Evolutionary conservation across 2,113 vertebrate genomes (phyloP), one percentile per base, ranked within the genome.

Genomic region (Pogonocichla stellata): DNA sequence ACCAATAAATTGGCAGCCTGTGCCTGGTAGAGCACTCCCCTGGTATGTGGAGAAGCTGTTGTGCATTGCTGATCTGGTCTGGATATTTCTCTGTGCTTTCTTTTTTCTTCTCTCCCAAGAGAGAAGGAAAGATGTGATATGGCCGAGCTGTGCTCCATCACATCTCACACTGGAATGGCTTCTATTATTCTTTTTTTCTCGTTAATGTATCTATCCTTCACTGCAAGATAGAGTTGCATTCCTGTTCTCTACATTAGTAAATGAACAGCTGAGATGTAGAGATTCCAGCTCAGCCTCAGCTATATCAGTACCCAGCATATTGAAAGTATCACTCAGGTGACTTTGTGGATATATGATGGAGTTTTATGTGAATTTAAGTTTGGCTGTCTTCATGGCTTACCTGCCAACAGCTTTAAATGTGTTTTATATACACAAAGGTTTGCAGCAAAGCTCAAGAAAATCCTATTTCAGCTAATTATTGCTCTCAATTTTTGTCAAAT

Each of bases 91-190:
- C 57, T 92, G 12, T 73, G 25, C 31, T 82, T 86, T 7, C 7
- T 26, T 28, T 51, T 51, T 51, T 9, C 28, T 4, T 57, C 29
- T 71, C 25, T 70, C 43, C 33, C 48, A 9, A 70, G 47, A 72
- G 25, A 60, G 34, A 56, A 31, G 7, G 7, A 69, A 58, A 92
- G 13, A 0, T 5, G 69, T 0, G 9, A 48, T 71, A 28, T 12
- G 61, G 31, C 29, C 0, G 0, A 91, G 45, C 22, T 65, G 13
- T 1, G 2, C 18, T 67, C 28, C 33, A 34, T 77, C 48, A 48
- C 38, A 65, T 65, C 58, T 79, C 23, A 40, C 9, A 57, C 26
- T 54, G 57, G 26, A 85, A 79, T 54, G n/a, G 43, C 7, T 66
- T 80, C 67, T 57, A 25, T 80, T 84, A 31, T 28, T 84, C 6